phyloP scores from a whole-genome alignment of 2,888 invertebrate genomes.

The Brachypterus glaber region DNA sequence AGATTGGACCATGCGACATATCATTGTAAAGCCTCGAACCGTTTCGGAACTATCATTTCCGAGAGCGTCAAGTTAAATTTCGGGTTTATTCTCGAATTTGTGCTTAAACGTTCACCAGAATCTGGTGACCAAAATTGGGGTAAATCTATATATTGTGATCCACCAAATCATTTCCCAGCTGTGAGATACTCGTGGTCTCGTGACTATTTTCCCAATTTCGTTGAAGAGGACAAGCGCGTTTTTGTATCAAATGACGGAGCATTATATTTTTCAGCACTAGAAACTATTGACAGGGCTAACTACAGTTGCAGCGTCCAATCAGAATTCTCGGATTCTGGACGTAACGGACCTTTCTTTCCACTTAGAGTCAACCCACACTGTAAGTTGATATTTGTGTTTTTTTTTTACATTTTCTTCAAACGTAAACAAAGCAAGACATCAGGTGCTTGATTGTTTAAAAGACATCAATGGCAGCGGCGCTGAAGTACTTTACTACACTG shows the following conservation, averaged over 20 bases:
- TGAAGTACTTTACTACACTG: too few species aligned
- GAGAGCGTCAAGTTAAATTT: conserved; percentile 82
- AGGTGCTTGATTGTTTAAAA: too few species aligned
- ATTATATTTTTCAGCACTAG: conserved; percentile 87
- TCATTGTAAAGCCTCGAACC: conserved; percentile 86
- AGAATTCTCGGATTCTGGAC: conserved; percentile 73
- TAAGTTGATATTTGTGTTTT: conserved; percentile 32
- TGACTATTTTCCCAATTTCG: conserved; percentile 81
- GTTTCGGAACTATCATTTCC: conserved; percentile 79
- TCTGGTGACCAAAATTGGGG: conserved; percentile 88
- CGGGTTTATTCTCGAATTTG: conserved; percentile 85
- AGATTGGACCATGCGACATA: conserved; percentile 76
- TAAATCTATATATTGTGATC: conserved; percentile 84
- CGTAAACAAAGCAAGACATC: too few species aligned
- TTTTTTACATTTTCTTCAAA: too few species aligned
- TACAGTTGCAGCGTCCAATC: conserved; percentile 91
- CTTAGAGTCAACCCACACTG: conserved; percentile 74
- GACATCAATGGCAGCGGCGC: too few species aligned
- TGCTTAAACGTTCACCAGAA: conserved; percentile 75
- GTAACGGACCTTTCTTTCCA: conserved; percentile 83
- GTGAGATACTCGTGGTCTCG: conserved; percentile 89
- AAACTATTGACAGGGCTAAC: conserved; percentile 79
- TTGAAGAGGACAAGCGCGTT: conserved; percentile 84
- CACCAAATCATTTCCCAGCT: conserved; percentile 82
- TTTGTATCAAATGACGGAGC: conserved; percentile 93